Evolutionary conservation across 1,140 invertebrate species (phyloP), one percentile per base, ranked within the genome.

Genomic region (Ephestia elutella): DNA sequence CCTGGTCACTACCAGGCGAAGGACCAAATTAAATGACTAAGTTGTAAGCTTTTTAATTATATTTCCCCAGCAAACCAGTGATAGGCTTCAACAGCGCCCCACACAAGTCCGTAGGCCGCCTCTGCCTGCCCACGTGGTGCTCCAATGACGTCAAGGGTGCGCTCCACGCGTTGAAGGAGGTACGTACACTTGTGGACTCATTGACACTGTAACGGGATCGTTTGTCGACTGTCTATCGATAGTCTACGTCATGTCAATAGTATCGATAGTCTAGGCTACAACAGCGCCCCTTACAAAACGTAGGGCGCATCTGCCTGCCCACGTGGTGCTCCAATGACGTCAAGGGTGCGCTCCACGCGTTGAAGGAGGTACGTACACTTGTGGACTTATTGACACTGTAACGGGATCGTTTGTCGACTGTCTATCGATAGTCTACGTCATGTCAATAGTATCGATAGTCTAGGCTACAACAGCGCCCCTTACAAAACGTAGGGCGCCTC

Each of bases 31-130:
- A n/a, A n/a, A n/a, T n/a, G n/a, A n/a, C n/a, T n/a, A n/a, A n/a
- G n/a, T n/a, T n/a, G n/a, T n/a, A n/a, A n/a, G n/a, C n/a, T 25
- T 25, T 25, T 25, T 25, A 32, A 5, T 8, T 32, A 10, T 32
- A 5, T 32, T 7, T 32, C 11, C 68, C 1, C 68, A 91, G 93
- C 57, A 99, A 96, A 78, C 96, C 97, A 18, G 93, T 99, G 35
- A 94, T 99, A 71, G 98, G 98, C 0, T 96, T 99, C 67, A 99
- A 99, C 90, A 99, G 98, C n/a, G 96, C 99, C 85, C 98, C 98
- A 0, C 91, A 92, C 58, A 93, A 95, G 58, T 99, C 98, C 0
- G 96, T 98, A 78, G 98, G 98, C 0, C 92, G 96, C 75, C 91
- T 99, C 0, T 97, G 98, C 89, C 84, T 99, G 54, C 93, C 97